Evolutionary conservation across 2,113 vertebrate species (phyloP).

Genomic region (Vanacampus margaritifer): DNA sequence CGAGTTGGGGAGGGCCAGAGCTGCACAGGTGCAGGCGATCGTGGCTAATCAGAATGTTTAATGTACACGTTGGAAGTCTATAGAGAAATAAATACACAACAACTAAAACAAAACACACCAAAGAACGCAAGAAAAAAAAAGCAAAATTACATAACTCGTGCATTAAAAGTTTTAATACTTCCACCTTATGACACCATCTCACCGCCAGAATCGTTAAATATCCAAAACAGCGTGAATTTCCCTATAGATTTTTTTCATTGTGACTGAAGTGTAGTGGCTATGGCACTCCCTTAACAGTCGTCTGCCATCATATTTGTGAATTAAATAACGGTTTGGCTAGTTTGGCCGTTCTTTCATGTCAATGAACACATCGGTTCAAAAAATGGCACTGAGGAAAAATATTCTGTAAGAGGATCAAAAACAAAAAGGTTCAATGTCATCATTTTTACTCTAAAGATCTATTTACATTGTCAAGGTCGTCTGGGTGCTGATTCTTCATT

Average conservation of each 20-base stretch:
- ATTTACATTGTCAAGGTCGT: neutral
- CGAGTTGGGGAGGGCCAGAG: too few relatives aligned
- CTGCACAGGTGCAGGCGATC: too few relatives aligned
- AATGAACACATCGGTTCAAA: neutral
- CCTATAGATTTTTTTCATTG: conserved; percentile 35
- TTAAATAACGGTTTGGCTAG: neutral
- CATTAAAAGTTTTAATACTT: neutral
- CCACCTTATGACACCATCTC: neutral
- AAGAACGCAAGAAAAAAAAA: too few relatives aligned
- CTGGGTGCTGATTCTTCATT: neutral
- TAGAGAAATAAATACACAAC: too few relatives aligned
- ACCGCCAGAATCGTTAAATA: conserved; percentile 14
- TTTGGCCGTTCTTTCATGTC: neutral
- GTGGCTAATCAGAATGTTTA: too few relatives aligned
- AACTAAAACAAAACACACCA: too few relatives aligned
- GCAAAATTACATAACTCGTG: too few relatives aligned
- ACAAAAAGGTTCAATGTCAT: neutral
- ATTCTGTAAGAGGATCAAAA: neutral
- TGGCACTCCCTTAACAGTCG: conserved; percentile 19
- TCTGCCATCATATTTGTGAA: conserved; percentile 25
- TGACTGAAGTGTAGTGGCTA: conserved; percentile 22
- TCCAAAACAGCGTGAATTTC: conserved; percentile 37
- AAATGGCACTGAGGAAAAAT: neutral
- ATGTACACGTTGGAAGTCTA: too few relatives aligned
- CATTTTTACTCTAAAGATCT: neutral